Base-by-base conservation (phyloP, 2,797 vertebrate species). In the Capromys pilorides region DNA sequence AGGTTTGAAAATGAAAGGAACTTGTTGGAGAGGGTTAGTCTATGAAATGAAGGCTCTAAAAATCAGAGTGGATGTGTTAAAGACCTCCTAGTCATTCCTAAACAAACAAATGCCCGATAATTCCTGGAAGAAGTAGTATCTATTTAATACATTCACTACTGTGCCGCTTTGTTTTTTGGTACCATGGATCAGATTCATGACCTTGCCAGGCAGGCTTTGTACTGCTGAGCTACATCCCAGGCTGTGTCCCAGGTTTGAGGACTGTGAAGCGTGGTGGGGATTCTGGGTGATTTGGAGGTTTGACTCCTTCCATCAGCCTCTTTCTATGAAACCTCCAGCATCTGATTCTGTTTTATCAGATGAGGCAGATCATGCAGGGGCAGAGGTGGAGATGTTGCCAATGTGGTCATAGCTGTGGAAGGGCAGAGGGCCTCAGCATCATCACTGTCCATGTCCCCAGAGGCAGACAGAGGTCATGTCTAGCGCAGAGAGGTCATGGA, bases 1-100 rank as follows among this genome's bases (percentile, higher is more conserved):
- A 22, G 45, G 18, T 78, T 93, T 89, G 71, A 26, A 89, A 59
- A 31, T 77, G 57, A 94, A 88, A 64, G 18, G 33, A 88, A 12
- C 66, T 81, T 90, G 28, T 51, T 64, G 31, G 14, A 36, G 8
- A 94, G 31, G 4, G 85, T 33, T 18, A 75, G 22, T 71, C 31
- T 84, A 31, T 78, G 36, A 33, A 77, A 22, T 61, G 33, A 67
- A 31, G 54, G 16, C 28, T 79, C 83, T 62, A 73, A 83, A 88
- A 18, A 33, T 64, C 41, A 82, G 67, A 16, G 2, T 18, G 49
- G 61, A 54, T 61, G 64, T 69, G 4, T 31, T 90, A 39, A 59
- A 54, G 21, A 24, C 59, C 87, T 54, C 26, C 33, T 61, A 80
- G 18, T 45, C 54, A 77, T 88, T 90, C n/a, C 66, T 26, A 81